These are phyloP conservation scores for Pseudomyrmex gracilis DNA, from an alignment of 1,140 invertebrate species.

Conservation along the genomic window DNA sequence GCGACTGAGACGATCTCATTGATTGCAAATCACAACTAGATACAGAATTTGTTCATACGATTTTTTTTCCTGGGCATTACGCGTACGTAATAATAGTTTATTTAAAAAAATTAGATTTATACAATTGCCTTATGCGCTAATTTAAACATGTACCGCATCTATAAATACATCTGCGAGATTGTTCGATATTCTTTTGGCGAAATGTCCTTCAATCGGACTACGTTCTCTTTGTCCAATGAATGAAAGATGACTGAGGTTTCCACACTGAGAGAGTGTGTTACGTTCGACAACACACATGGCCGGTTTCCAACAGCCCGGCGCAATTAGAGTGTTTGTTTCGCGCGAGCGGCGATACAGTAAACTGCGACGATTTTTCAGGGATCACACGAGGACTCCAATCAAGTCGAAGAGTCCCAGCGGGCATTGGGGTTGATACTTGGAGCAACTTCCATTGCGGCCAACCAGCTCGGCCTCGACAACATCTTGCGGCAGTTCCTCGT, in stretches of 20 bases:
- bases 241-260: neutral
- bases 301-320: neutral
- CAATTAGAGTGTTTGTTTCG: slow-evolving; percentile 38
- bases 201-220: neutral
- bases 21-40: too few species aligned
- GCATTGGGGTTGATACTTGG: slow-evolving; percentile 81
- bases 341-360: slow-evolving; percentile 16
- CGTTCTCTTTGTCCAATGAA: neutral
- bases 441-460: slow-evolving; percentile 82
- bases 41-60: too few species aligned
- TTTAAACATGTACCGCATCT: neutral
- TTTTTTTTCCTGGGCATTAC: too few species aligned
- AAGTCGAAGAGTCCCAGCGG: slow-evolving; percentile 84
- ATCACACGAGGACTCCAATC: slow-evolving; percentile 81
- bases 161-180: neutral
- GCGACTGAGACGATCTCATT: too few species aligned
- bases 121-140: neutral
- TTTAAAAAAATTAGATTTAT: too few species aligned
- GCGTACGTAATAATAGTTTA: too few species aligned
- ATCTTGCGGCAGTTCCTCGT: slow-evolving; percentile 80
- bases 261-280: neutral
- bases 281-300: neutral
- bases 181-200: neutral
- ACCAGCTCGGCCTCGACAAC: slow-evolving; percentile 81
- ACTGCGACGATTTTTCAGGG: slow-evolving; percentile 62